Evolutionary conservation across 2,888 invertebrate genomes (phyloP).

Genomic region (Lepidochitona cinerea): DNA sequence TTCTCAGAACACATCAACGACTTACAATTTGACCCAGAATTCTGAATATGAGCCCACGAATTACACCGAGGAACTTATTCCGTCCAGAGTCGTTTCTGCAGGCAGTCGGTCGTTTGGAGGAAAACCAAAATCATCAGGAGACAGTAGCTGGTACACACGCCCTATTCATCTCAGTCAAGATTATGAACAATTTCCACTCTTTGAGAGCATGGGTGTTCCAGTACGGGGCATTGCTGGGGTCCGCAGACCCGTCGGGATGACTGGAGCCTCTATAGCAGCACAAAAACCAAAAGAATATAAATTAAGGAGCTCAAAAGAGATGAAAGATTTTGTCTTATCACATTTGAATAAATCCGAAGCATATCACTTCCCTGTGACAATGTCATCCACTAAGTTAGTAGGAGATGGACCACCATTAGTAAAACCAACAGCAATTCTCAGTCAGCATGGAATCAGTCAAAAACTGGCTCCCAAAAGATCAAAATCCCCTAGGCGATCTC

Average conservation of each 20-base stretch:
- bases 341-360: background rate
- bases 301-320: background rate
- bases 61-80: slow-evolving; percentile 13
- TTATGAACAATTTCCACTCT: background rate
- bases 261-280: background rate
- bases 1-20: slow-evolving; percentile 42
- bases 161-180: background rate
- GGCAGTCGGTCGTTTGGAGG: background rate
- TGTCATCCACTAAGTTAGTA: background rate
- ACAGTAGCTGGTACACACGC: background rate
- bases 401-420: background rate
- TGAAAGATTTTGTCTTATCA: background rate
- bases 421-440: background rate
- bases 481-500: background rate
- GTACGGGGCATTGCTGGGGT: background rate
- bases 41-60: slow-evolving; percentile 33
- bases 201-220: background rate
- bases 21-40: slow-evolving; percentile 37
- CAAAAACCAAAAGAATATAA: background rate
- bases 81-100: background rate
- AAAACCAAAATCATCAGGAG: background rate
- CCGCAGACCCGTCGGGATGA: background rate
- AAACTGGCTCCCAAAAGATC: slow-evolving; percentile 2
- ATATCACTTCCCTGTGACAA: background rate
- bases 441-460: background rate